These are phyloP conservation scores for Eolophus roseicapilla DNA, from an alignment of 2,113 vertebrate species.

Conservation along the genomic window DNA sequence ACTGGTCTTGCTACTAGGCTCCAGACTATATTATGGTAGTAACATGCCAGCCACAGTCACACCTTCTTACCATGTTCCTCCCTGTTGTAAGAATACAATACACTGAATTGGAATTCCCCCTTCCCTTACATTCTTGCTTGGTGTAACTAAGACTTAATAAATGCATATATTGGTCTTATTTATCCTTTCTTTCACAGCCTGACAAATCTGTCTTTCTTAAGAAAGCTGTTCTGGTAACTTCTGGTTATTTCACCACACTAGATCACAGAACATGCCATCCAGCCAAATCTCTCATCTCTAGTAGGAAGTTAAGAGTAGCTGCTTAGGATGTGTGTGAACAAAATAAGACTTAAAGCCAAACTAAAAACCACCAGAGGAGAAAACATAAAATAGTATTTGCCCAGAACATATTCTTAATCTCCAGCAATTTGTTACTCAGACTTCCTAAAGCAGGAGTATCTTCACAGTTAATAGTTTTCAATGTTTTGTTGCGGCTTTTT, in stretches of 20 bases:
- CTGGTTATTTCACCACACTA: not conserved
- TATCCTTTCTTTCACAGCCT: not conserved
- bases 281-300: not conserved
- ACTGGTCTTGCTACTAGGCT: not conserved
- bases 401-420: not conserved
- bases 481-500: not conserved
- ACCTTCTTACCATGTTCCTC: not conserved
- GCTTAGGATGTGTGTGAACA: not conserved
- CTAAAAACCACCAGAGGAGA: not conserved
- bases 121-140: not conserved
- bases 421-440: not conserved
- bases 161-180: not conserved
- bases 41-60: not conserved
- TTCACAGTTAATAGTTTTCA: not conserved
- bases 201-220: not conserved
- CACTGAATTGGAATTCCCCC: not conserved
- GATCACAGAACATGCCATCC: not conserved
- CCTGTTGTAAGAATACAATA: not conserved
- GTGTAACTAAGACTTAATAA: not conserved
- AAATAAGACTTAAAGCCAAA: not conserved
- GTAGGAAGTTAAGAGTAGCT: not conserved
- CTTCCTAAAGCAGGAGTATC: not conserved
- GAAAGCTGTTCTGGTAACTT: not conserved
- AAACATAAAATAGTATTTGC: not conserved
- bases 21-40: rapidly evolving